phyloP scores from a whole-genome alignment of 2,797 vertebrate species.

The Atherinosoma microstoma region DNA sequence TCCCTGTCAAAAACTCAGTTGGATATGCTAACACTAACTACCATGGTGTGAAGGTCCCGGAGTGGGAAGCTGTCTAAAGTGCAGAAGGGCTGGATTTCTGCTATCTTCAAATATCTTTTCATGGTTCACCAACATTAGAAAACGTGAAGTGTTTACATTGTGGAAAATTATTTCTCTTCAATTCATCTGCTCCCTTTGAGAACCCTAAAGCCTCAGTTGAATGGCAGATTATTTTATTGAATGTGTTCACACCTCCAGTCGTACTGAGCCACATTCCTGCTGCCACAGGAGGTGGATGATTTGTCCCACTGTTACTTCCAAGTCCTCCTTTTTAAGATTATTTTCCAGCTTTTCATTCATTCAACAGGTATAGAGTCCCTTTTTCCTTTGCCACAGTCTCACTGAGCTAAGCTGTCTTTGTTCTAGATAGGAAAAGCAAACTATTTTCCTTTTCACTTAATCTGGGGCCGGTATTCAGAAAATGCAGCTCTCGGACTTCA shows the following conservation, averaged over 20 bases:
- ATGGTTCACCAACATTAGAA: conserved; percentile 33
- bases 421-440: conserved; percentile 46
- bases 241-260: conserved; percentile 54
- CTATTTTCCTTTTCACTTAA: conserved; percentile 33
- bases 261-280: conserved; percentile 53
- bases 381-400: conserved; percentile 25
- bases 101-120: conserved; percentile 34
- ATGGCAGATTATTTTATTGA: conserved; percentile 57
- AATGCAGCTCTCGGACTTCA: conserved; percentile 16
- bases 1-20: conserved; percentile 47
- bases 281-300: conserved; percentile 55
- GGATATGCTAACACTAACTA: conserved; percentile 25
- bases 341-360: conserved; percentile 58
- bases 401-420: conserved; percentile 12
- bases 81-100: conserved; percentile 49
- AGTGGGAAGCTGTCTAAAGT: conserved; percentile 28
- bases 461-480: conserved; percentile 35
- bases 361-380: conserved; percentile 43
- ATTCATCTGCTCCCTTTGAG: conserved; percentile 34
- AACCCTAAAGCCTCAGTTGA: conserved; percentile 28
- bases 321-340: conserved; percentile 10
- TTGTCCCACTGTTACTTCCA: conserved; percentile 49
- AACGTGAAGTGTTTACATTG: conserved; percentile 12
- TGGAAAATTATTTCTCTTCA: conserved; percentile 48
- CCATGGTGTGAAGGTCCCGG: conserved; percentile 19